Base-by-base conservation (phyloP, 2,113 vertebrate genomes). In the Carlito syrichta region DNA sequence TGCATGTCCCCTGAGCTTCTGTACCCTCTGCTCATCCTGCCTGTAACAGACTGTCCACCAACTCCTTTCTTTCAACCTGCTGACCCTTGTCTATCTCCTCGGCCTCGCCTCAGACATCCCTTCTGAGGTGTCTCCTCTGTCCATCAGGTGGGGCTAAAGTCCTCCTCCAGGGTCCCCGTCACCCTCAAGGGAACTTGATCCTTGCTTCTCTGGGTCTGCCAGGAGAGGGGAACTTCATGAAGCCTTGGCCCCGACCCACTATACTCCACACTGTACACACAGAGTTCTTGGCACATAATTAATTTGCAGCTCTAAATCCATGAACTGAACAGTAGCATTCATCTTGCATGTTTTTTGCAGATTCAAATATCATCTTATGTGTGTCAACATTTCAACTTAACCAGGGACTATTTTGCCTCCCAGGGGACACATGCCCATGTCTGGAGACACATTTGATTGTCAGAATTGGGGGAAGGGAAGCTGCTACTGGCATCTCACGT, bases 11-110 rank as follows among this genome's bases (percentile, higher is more conserved):
- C n/a, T 5, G 5, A 4, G n/a, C 54, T 40, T 38, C 11, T 11
- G 19, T 23, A 12, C 20, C 56, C 40, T 1, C 82, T 43, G 32
- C 8, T 9, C 14, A 23, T 68, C 25, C 60, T 68, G 17, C n/a
- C 22, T 0, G 40, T 30, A 8, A 56, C 6, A 35, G 5, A 5
- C 38, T 38, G 23, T 20, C 8, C 1, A 2, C 7, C 5, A 11
- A 2, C 5, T 38, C 23, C 23, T 23, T 73, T 54, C n/a, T 60
- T 5, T 32, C 17, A 48, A 17, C 43, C n/a, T 8, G 25, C 38
- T 35, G 1, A 14, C 32, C 32, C n/a, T 52, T 43, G 17, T 35
- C 20, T 27, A 19, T 45, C 14, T 38, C 50, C 9, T 4, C 30
- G 40, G 20, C 10, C n/a, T 63, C 8, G 23, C 23, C 58, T 38